Percentiles rank a stretch among this genome's conserved stretches.
phyloP scores from a whole-genome alignment of 2,113 vertebrate species.

The Desmodus rotundus region DNA sequence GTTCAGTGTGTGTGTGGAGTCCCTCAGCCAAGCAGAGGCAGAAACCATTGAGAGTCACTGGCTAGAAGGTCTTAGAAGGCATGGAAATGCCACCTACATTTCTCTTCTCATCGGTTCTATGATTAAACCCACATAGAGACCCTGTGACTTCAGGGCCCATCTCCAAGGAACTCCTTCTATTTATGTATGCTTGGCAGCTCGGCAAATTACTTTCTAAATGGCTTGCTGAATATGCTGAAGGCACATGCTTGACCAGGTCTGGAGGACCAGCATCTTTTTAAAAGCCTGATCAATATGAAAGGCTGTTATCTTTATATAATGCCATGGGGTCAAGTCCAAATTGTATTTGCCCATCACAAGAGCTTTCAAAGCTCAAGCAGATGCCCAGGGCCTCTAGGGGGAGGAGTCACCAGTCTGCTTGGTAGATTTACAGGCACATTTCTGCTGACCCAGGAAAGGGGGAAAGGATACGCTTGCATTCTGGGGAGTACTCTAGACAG shows the following conservation, averaged over 20 bases:
- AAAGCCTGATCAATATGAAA: slow-evolving; percentile 49
- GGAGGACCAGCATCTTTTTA: slow-evolving; percentile 6
- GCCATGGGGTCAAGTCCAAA: slow-evolving; percentile 23
- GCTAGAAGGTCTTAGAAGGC: not conserved
- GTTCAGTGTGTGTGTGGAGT: not conserved
- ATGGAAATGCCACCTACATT: not conserved
- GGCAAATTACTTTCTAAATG: slow-evolving; percentile 41
- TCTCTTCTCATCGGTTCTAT: not conserved
- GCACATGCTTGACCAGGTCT: not conserved
- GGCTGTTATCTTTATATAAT: slow-evolving; percentile 31
- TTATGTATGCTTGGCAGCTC: not conserved
- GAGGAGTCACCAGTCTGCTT: not conserved
- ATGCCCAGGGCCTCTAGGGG: not conserved
- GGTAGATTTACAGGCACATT: not conserved
- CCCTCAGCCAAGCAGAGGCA: not conserved
- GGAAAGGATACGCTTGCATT: not conserved
- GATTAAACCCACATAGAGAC: not conserved
- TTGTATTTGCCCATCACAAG: slow-evolving; percentile 14
- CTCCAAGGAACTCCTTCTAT: not conserved
- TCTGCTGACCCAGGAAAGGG: not conserved
- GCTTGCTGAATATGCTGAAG: slow-evolving; percentile 32
- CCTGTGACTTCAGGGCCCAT: not conserved
- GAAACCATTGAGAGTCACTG: not conserved
- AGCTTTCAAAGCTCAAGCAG: slow-evolving; percentile 47
- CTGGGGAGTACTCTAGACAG: not conserved